phyloP scores from a whole-genome alignment of 1,140 invertebrate genomes.

The Atta colombica region DNA sequence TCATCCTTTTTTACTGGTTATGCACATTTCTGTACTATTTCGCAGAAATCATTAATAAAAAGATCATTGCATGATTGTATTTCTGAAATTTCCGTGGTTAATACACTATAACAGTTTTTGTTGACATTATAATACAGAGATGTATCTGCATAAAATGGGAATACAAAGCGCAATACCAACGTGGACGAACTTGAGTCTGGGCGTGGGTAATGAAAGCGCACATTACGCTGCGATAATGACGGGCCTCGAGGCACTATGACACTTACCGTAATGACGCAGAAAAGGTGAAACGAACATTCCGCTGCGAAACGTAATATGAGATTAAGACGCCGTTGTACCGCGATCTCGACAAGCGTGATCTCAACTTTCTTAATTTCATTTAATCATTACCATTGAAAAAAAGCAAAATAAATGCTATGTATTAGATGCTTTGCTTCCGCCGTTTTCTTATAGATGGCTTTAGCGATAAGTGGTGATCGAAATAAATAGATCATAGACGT shows the following conservation, averaged over 20 bases:
- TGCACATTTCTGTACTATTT: conserved; percentile 10
- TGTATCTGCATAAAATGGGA: conserved; percentile 67
- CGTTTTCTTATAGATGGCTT: too few relatives aligned
- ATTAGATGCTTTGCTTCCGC: too few relatives aligned
- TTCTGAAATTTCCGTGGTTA: conserved; percentile 65
- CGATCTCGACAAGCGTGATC: neutral
- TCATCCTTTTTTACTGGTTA: neutral
- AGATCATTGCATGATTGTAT: neutral
- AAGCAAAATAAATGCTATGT: neutral
- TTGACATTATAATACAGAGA: conserved; percentile 16
- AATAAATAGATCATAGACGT: too few relatives aligned
- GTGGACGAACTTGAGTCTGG: conserved; percentile 19
- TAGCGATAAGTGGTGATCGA: too few relatives aligned
- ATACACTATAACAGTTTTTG: conserved; percentile 39
- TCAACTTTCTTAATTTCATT: conserved; percentile 21
- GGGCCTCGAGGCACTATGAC: conserved; percentile 50
- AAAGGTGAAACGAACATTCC: conserved; percentile 43
- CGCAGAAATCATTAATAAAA: neutral
- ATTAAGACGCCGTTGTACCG: neutral
- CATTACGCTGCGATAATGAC: conserved; percentile 66
- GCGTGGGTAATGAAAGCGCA: conserved; percentile 71
- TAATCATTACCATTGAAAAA: neutral
- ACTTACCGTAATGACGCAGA: conserved; percentile 65
- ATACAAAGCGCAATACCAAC: conserved; percentile 63
- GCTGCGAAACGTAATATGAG: conserved; percentile 3